These are phyloP conservation scores for Desoria tigrina DNA, from an alignment of 2,888 invertebrate species.

Conservation along the genomic window DNA sequence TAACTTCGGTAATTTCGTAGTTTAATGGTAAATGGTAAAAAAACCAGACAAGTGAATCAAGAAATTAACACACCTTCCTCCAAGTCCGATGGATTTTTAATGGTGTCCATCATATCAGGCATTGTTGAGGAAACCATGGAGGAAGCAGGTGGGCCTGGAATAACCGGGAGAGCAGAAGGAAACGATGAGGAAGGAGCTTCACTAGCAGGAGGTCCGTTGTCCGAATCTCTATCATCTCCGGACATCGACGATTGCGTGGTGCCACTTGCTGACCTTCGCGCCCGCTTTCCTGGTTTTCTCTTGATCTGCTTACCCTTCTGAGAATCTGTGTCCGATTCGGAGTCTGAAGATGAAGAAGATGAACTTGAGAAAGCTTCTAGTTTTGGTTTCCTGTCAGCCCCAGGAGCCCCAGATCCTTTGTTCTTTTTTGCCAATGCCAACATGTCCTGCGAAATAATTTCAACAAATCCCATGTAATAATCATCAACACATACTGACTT, in stretches of 20 bases:
- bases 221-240: slow-evolving; percentile 57
- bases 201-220: slow-evolving; percentile 55
- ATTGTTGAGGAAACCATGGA: slow-evolving; percentile 28
- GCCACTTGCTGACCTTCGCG: slow-evolving; percentile 57
- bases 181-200: slow-evolving; percentile 10
- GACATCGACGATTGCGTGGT: slow-evolving; percentile 56
- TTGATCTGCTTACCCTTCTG: slow-evolving; percentile 57
- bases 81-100: slow-evolving; percentile 66
- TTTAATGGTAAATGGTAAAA: no score
- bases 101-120: slow-evolving; percentile 39
- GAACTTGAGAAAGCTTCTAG: slow-evolving; percentile 55
- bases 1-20: no score
- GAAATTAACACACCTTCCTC: slow-evolving; percentile 67
- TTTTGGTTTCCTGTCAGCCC: slow-evolving; percentile 47
- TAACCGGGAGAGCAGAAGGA: slow-evolving; percentile 19
- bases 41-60: neutral
- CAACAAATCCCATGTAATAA: no score
- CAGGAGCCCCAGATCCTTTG: slow-evolving; percentile 54
- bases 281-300: slow-evolving; percentile 53
- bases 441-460: slow-evolving; percentile 67
- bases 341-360: slow-evolving; percentile 57
- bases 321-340: slow-evolving; percentile 59
- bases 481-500: slow-evolving; percentile 11
- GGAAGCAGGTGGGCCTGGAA: slow-evolving; percentile 21
- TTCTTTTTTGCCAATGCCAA: slow-evolving; percentile 78